Conservation (phyloP, 2,888 invertebrate genomes). For the Noctua fimbriata region DNA sequence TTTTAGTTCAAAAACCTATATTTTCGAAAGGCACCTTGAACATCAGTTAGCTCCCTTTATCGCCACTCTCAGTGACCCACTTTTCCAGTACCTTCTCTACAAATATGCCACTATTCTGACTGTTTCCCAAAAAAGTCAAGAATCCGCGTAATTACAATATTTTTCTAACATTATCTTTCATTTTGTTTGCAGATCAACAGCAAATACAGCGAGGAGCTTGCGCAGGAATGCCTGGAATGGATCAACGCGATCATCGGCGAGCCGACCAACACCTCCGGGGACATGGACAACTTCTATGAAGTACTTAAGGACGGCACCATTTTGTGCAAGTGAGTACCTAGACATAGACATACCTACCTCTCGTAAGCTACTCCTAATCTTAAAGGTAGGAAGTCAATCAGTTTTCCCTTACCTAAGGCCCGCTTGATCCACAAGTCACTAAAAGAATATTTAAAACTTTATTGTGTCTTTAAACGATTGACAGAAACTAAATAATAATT, state of each 20-base stretch:
- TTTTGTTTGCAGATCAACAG: constrained; percentile 95
- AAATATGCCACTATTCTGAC: neutral
- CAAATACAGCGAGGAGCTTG: constrained; percentile 98
- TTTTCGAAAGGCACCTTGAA: constrained; percentile 5
- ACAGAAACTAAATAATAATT: too few relatives aligned
- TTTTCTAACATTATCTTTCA: constrained; percentile 8
- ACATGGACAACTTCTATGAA: constrained; percentile 98
- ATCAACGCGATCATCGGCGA: constrained; percentile 96
- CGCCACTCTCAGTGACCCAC: neutral
- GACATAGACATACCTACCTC: neutral
- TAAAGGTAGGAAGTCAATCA: neutral
- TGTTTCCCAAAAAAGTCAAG: neutral
- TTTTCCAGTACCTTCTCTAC: neutral
- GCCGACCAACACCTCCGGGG: constrained; percentile 95
- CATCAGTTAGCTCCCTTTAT: neutral
- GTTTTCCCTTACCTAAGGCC: neutral
- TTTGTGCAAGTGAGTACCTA: constrained; percentile 95
- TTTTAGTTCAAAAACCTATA: neutral
- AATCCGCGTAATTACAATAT: neutral
- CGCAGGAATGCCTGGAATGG: constrained; percentile 98
- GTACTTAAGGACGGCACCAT: constrained; percentile 97
- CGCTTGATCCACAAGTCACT: neutral
- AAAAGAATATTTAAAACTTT: too few relatives aligned
- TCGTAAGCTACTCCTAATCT: neutral
- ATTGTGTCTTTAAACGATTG: too few relatives aligned